Percentiles rank a stretch among this genome's conserved stretches.
Evolutionary conservation across 2,888 invertebrate genomes (phyloP).

Genomic region (Napeogenes sylphis): DNA sequence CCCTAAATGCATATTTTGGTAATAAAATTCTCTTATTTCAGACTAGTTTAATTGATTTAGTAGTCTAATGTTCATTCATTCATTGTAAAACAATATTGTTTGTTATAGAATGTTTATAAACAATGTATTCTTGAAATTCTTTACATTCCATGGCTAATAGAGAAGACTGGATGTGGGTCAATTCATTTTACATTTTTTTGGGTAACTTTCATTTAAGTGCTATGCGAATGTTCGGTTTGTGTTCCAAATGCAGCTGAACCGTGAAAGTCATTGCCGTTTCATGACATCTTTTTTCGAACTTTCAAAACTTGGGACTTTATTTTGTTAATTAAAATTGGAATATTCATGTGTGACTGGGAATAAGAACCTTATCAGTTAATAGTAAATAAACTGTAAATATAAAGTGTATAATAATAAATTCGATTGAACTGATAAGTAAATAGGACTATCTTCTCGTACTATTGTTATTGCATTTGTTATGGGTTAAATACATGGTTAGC

Average conservation of each 20-base stretch:
- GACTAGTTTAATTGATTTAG: neutral
- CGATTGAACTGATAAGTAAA: conserved; percentile 12
- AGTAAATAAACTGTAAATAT: too few relatives aligned
- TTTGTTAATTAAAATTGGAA: neutral
- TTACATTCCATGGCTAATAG: conserved; percentile 17
- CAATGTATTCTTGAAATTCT: conserved; percentile 25
- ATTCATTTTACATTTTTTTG: conserved; percentile 53
- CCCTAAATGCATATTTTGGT: too few relatives aligned
- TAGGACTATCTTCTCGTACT: conserved; percentile 8
- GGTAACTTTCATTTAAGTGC: conserved; percentile 68
- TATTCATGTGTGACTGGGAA: neutral
- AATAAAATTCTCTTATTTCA: neutral
- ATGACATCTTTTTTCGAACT: conserved; percentile 72
- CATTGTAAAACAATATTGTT: conserved; percentile 17
- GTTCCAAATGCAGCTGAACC: conserved; percentile 74
- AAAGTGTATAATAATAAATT: too few relatives aligned
- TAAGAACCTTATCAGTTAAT: too few relatives aligned
- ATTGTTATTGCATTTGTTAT: conserved; percentile 15
- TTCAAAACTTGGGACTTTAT: conserved; percentile 47
- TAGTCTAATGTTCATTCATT: conserved; percentile 13
- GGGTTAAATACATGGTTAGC: conserved; percentile 36
- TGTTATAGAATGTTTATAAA: conserved; percentile 33
- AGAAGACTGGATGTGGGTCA: conserved; percentile 42
- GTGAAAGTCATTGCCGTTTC: conserved; percentile 75
- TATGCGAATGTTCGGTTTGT: conserved; percentile 66